Conservation (phyloP, 2,797 vertebrate genomes). For the Pseudochirops corinnae region DNA sequence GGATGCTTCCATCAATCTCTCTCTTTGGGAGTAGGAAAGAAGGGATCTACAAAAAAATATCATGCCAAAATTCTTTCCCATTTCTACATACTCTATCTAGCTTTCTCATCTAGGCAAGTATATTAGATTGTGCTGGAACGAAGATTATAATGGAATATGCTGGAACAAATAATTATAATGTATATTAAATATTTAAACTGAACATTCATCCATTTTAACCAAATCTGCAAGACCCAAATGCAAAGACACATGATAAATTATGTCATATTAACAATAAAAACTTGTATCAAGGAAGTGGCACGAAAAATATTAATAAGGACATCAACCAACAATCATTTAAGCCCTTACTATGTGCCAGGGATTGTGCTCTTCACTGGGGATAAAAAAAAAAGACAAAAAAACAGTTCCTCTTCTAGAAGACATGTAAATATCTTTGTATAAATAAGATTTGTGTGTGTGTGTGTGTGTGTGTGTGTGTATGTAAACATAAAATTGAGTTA, state of each 20-base stretch:
- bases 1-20: background rate
- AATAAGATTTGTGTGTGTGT: background rate
- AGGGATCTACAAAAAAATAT: background rate
- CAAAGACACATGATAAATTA: background rate
- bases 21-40: background rate
- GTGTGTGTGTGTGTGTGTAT: background rate
- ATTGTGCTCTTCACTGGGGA: background rate
- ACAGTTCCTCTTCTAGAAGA: background rate
- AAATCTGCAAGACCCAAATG: background rate
- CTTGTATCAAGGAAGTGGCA: background rate
- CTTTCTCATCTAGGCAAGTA: background rate
- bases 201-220: background rate
- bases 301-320: background rate
- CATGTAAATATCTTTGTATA: background rate
- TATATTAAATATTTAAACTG: background rate
- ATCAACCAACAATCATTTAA: background rate
- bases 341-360: background rate
- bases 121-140: background rate
- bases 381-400: background rate
- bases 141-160: background rate
- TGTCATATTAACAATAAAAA: background rate
- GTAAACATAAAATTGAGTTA: background rate
- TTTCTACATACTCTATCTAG: background rate
- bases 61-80: background rate
- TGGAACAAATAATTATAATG: background rate